A percentile compares a stretch with the other conserved stretches of the same genome.
Conservation (phyloP, 2,113 vertebrate genomes). For the human (Homo sapiens) region GRCh38 chr1:2315001-2315500, state of each 20-base stretch:
- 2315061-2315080: too few relatives aligned
- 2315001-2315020: too few relatives aligned
- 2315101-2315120: too few relatives aligned
- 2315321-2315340: not conserved
- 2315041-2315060: too few relatives aligned
- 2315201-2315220: not conserved
- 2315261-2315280: not conserved
- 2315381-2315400: too few relatives aligned
- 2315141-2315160: not conserved
- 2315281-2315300: not conserved
- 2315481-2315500: not conserved
- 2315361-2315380: too few relatives aligned
- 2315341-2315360: not conserved
- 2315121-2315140: too few relatives aligned
- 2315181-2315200: fast-evolving
- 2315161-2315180: not conserved
- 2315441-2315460: not conserved
- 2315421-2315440: not conserved
- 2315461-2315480: not conserved
- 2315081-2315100: too few relatives aligned
- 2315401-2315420: not conserved
- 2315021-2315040: too few relatives aligned
- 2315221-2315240: too few relatives aligned
- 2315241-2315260: too few relatives aligned
- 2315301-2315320: not conserved